A percentile compares a stretch with the other conserved stretches of the same genome.
Conservation (phyloP, 2,113 vertebrate genomes). For the Brevimyrus niger region DNA sequence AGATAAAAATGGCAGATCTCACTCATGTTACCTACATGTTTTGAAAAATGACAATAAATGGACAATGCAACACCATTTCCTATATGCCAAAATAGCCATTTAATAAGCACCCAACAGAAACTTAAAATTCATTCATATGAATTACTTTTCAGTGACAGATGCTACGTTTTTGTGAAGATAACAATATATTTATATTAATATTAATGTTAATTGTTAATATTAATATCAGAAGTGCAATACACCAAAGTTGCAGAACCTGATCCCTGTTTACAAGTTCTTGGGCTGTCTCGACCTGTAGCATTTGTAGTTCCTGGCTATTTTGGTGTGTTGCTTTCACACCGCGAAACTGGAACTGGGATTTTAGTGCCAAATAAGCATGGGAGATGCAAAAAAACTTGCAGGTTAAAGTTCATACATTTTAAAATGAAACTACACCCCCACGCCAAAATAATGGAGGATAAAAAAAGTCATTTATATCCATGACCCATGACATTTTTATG, state of each 20-base stretch:
- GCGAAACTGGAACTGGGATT: neutral
- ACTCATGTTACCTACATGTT: neutral
- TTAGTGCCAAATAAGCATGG: neutral
- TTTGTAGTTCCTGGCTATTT: neutral
- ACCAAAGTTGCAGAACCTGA: neutral
- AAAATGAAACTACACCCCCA: neutral
- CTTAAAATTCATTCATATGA: neutral
- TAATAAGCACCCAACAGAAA: neutral
- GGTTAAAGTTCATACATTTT: neutral
- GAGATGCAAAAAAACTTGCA: neutral
- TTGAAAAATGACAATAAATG: neutral
- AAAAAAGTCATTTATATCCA: neutral
- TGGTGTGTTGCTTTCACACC: neutral
- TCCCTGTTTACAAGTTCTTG: neutral
- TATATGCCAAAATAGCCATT: neutral
- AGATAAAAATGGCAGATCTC: neutral
- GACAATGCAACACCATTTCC: neutral
- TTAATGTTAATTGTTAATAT: no score
- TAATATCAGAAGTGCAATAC: neutral
- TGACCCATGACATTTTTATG: neutral
- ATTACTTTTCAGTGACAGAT: neutral
- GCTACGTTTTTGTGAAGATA: neutral
- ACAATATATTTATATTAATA: neutral
- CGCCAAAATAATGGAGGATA: neutral
- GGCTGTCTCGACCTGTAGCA: neutral